phyloP scores from a whole-genome alignment of 2,888 invertebrate species.

The Agrilus biguttatus region DNA sequence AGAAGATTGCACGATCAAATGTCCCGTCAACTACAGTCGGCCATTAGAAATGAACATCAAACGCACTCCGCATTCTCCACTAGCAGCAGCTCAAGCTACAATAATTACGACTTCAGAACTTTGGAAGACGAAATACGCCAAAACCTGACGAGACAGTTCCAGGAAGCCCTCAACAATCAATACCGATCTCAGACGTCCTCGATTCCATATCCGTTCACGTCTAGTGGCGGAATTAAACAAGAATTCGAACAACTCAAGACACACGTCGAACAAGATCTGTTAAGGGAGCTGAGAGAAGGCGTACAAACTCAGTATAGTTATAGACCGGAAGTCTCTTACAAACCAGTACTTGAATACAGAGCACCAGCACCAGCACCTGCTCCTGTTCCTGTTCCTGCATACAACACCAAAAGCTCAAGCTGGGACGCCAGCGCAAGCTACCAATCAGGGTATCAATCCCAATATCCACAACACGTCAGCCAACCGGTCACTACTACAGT shows the following conservation, averaged over 20 bases:
- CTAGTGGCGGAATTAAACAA: slow-evolving; percentile 15
- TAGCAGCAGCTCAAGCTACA: slow-evolving; percentile 1
- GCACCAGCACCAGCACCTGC: background rate
- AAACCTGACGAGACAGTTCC: slow-evolving; percentile 23
- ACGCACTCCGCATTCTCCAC: slow-evolving; percentile 1
- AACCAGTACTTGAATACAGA: too few species aligned
- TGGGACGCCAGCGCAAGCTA: background rate
- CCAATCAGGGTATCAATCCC: background rate
- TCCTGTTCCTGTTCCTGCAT: background rate
- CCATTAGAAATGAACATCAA: slow-evolving; percentile 13
- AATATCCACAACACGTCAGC: too few species aligned
- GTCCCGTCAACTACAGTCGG: slow-evolving; percentile 19
- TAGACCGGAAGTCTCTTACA: background rate
- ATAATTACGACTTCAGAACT: slow-evolving; percentile 11
- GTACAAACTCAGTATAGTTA: slow-evolving; percentile 8
- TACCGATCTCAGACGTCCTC: slow-evolving; percentile 16
- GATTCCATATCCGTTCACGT: slow-evolving; percentile 16
- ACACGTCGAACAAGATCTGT: slow-evolving; percentile 20
- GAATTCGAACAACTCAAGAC: slow-evolving; percentile 21
- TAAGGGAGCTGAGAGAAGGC: slow-evolving; percentile 17
- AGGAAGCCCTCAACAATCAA: slow-evolving; percentile 19
- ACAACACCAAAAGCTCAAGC: background rate
- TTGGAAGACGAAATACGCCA: slow-evolving; percentile 23
- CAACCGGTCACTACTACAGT: background rate
- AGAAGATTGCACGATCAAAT: slow-evolving; percentile 21